These are phyloP conservation scores for Perdita meconis DNA, from an alignment of 2,888 invertebrate genomes.

Conservation along the genomic window DNA sequence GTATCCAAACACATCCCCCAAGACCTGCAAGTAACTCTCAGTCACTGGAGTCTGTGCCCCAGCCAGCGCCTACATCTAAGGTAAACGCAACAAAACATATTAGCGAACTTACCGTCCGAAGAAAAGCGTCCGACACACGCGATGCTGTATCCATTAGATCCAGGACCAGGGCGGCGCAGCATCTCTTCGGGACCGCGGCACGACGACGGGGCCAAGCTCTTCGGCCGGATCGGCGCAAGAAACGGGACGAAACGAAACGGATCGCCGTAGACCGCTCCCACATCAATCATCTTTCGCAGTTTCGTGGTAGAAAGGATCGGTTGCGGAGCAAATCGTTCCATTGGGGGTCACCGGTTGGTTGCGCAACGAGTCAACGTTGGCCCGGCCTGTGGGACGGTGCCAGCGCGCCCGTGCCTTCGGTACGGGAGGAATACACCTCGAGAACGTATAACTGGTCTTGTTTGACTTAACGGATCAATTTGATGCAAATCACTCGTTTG, in stretches of 20 bases:
- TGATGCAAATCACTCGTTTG: conserved; percentile 84
- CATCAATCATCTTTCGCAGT: conserved; percentile 83
- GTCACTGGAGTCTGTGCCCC: no score
- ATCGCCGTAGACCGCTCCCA: conserved; percentile 79
- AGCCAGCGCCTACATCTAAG: neutral
- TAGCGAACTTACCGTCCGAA: conserved; percentile 6
- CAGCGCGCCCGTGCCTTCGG: conserved; percentile 36
- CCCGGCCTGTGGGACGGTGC: conserved; percentile 57
- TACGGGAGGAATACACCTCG: conserved; percentile 69
- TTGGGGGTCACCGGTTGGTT: conserved; percentile 78
- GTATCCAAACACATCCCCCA: no score
- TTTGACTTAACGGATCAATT: conserved; percentile 83
- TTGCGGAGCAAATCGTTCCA: conserved; percentile 78
- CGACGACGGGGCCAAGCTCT: conserved; percentile 19
- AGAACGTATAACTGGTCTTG: conserved; percentile 75
- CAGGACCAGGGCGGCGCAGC: neutral
- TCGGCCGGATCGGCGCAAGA: conserved; percentile 55
- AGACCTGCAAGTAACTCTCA: no score
- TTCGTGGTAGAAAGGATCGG: conserved; percentile 82
- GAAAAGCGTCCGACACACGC: neutral
- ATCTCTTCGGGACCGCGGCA: conserved; percentile 1
- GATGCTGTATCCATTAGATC: neutral
- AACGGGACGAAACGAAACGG: conserved; percentile 57
- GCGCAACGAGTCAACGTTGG: conserved; percentile 78
- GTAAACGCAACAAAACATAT: neutral